A percentile compares a stretch with the other conserved stretches of the same genome.
Evolutionary conservation across 2,797 vertebrate genomes (phyloP).

Genomic region (Denticeps clupeoides): DNA sequence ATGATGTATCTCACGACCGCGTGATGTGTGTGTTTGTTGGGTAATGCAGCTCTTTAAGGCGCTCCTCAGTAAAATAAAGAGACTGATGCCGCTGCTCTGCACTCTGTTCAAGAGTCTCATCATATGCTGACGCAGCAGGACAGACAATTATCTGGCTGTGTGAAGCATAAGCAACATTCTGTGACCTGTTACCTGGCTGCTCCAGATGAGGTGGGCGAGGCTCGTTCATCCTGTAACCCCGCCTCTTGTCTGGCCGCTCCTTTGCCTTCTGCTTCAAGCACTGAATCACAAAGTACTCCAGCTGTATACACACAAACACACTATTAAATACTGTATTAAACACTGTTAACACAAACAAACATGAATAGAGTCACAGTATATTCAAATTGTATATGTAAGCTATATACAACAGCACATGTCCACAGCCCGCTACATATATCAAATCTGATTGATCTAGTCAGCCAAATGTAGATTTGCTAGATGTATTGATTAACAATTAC

Average conservation of each 20-base stretch:
- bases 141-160: not conserved
- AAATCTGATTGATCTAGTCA: too few relatives aligned
- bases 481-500: too few relatives aligned
- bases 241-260: conserved; percentile 79
- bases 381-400: too few relatives aligned
- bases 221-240: conserved; percentile 65
- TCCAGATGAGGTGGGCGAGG: conserved; percentile 81
- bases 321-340: not conserved
- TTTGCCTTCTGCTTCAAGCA: conserved; percentile 90
- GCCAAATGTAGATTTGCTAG: too few relatives aligned
- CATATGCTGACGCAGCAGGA: not conserved
- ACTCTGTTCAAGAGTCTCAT: not conserved
- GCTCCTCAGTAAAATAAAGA: not conserved
- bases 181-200: conserved; percentile 75
- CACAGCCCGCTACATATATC: too few relatives aligned
- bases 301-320: conserved; percentile 45
- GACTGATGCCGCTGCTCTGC: not conserved
- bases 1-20: not conserved
- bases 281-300: conserved; percentile 98
- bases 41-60: not conserved
- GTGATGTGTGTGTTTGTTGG: not conserved
- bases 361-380: not conserved
- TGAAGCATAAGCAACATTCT: too few relatives aligned
- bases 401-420: too few relatives aligned
- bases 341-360: not conserved